Percentiles rank a stretch among this genome's conserved stretches.
These are phyloP conservation scores for Margaritifera margaritifera DNA, from an alignment of 2,888 invertebrate species.

Conservation along the genomic window DNA sequence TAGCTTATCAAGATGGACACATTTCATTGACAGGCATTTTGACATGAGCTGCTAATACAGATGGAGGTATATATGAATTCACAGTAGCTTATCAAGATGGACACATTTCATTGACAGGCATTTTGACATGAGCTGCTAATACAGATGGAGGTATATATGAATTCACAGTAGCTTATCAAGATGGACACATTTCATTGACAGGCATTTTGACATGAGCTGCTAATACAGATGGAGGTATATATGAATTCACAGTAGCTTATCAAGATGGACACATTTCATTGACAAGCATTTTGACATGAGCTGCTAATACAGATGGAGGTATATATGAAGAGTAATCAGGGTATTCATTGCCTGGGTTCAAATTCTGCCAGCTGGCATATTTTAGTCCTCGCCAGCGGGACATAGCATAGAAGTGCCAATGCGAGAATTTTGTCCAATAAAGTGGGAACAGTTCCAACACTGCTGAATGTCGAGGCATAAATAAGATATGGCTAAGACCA, in stretches of 20 bases:
- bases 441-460: conserved; percentile 69
- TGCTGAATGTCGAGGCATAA: conserved; percentile 63
- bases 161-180: too few species aligned
- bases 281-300: conserved; percentile 10
- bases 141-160: too few species aligned
- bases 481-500: conserved; percentile 67
- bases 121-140: too few species aligned
- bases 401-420: conserved; percentile 63
- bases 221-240: conserved; percentile 48
- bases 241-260: not conserved
- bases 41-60: too few species aligned
- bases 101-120: too few species aligned
- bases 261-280: conserved; percentile 17
- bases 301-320: conserved; percentile 37
- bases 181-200: conserved; percentile 18
- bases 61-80: too few species aligned
- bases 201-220: conserved; percentile 9
- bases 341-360: conserved; percentile 52
- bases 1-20: too few species aligned
- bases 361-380: conserved; percentile 67
- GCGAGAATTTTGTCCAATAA: conserved; percentile 47
- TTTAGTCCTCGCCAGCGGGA: conserved; percentile 65
- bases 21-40: too few species aligned
- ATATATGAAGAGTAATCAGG: conserved; percentile 48
- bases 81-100: too few species aligned